These are phyloP conservation scores for Tympanoctomys barrerae DNA, from an alignment of 2,797 vertebrate genomes.

Conservation along the genomic window DNA sequence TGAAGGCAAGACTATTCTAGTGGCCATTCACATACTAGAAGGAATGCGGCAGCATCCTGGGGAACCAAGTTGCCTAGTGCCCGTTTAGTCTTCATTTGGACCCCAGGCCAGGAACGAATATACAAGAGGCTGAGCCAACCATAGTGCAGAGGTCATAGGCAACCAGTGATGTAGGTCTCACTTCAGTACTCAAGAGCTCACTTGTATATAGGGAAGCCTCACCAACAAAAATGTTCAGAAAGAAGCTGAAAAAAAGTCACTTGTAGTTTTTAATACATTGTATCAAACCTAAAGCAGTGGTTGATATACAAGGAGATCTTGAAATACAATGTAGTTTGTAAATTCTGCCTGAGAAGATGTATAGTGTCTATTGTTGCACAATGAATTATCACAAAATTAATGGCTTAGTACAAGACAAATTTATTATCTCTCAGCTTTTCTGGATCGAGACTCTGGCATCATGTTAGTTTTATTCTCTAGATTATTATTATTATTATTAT, in stretches of 20 bases:
- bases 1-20: not conserved
- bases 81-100: not conserved
- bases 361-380: not conserved
- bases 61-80: not conserved
- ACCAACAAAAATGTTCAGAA: not conserved
- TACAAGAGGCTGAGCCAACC: not conserved
- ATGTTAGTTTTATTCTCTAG: not conserved
- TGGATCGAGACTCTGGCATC: not conserved
- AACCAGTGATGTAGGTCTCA: not conserved
- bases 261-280: not conserved
- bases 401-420: not conserved
- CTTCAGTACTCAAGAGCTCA: not conserved
- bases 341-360: not conserved
- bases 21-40: not conserved
- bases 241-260: not conserved
- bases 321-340: not conserved
- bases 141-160: not conserved
- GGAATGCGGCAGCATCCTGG: not conserved
- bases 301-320: not conserved
- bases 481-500: not conserved
- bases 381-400: not conserved
- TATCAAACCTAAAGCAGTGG: not conserved
- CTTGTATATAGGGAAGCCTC: rapidly evolving
- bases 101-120: not conserved
- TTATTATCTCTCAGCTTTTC: not conserved